These are phyloP conservation scores for Mionectes olivaceus DNA, from an alignment of 2,797 vertebrate species.

Conservation along the genomic window DNA sequence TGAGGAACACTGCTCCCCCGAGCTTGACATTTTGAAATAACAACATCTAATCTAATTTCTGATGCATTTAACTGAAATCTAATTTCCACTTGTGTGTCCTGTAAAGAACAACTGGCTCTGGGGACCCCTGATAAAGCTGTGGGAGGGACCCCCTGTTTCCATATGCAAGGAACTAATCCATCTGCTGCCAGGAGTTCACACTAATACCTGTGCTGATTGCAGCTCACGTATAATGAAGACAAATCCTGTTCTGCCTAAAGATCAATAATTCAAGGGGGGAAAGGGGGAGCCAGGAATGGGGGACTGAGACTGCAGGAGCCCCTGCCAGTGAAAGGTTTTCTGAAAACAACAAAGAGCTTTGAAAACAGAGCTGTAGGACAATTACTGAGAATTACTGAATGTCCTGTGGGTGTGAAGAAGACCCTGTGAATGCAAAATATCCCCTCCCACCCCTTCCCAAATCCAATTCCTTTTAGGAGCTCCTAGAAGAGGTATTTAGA, in stretches of 20 bases:
- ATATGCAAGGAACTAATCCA: constrained; percentile 50
- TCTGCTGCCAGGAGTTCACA: constrained; percentile 46
- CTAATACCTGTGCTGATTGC: constrained; percentile 58
- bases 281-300: not conserved
- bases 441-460: constrained; percentile 1
- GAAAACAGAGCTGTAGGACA: constrained; percentile 30
- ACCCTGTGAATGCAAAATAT: constrained; percentile 38
- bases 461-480: constrained; percentile 39
- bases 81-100: constrained; percentile 53
- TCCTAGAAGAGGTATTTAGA: constrained; percentile 63
- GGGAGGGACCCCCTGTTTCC: constrained; percentile 27
- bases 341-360: constrained; percentile 27
- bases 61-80: constrained; percentile 60
- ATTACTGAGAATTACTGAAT: constrained; percentile 51
- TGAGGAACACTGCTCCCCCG: not conserved
- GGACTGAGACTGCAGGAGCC: not conserved
- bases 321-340: constrained; percentile 22
- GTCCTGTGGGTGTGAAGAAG: not conserved
- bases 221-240: constrained; percentile 67
- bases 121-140: constrained; percentile 50
- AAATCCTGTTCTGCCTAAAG: constrained; percentile 57
- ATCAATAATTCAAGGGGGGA: constrained; percentile 60
- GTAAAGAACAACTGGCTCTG: constrained; percentile 41
- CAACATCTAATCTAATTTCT: constrained; percentile 56
- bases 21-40: constrained; percentile 43